Base-by-base conservation (phyloP, 2,113 vertebrate species). In the Spea multiplicata region DNA sequence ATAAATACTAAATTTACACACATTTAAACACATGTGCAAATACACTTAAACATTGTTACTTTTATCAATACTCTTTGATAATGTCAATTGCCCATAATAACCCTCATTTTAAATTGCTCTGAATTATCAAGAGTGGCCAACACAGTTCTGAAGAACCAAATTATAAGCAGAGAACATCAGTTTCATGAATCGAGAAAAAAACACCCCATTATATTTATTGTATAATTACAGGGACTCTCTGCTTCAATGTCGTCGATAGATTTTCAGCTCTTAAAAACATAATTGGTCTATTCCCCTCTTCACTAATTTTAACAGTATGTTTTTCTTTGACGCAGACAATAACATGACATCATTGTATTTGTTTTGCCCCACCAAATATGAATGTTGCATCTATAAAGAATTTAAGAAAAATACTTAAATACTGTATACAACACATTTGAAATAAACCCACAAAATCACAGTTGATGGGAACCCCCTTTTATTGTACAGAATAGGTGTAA, bases 41-140 rank as follows among this genome's bases (percentile, higher is more conserved):
- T 9, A 2, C 4, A 5, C 55, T 2, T 59, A 13, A 52, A 78
- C 76, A 46, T 30, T 12, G 3, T 13, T 16, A 45, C 71, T 74
- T 68, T 80, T 3, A 74, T 68, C n/a, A 5, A 45, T 68, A 16
- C n/a, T 45, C 78, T 74, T 80, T 73, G 71, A 80, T 80, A 59
- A 67, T 74, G 44, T 68, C 62, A 80, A 74, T 73, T 80, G 52
- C 44, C 16, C 65, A 8, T 68, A 68, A 80, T 68, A 74, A 47
- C 78, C 16, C 16, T 50, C 17, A 16, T 68, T 59, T 30, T 8
- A 16, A 73, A 80, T 49, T 74, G 66, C 78, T 80, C 68, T 73
- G 70, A 78, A 78, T 66, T 72, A 66, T 68, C 10, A 72, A 55
- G 61, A 57, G 76, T 66, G 14, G 8, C 9, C 13, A 73, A 9